phyloP scores from a whole-genome alignment of 2,113 vertebrate genomes.

The Clarias batrachus region DNA sequence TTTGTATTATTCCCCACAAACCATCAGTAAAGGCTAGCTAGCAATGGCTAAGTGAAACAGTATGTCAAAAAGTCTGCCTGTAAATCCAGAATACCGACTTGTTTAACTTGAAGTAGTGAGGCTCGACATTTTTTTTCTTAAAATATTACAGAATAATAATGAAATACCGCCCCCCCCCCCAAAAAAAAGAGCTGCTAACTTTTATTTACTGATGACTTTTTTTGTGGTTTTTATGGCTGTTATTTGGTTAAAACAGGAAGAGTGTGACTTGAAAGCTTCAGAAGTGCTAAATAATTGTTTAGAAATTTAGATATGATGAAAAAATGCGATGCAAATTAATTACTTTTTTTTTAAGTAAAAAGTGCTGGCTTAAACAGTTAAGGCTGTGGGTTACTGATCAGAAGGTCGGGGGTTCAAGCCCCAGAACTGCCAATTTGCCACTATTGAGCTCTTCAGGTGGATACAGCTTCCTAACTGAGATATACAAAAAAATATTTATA shows the following conservation, averaged over 20 bases:
- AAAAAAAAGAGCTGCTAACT: not conserved
- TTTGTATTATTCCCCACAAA: not conserved
- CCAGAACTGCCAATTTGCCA: no score
- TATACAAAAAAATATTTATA: not conserved
- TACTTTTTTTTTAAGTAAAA: not conserved
- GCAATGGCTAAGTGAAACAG: not conserved
- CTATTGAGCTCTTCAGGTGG: no score
- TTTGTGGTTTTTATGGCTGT: not conserved
- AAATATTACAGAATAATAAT: not conserved
- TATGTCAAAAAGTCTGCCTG: not conserved
- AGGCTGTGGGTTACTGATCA: no score
- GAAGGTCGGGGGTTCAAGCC: no score
- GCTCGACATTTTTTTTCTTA: not conserved
- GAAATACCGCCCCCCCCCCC: not conserved
- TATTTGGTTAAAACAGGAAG: not conserved
- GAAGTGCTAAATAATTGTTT: not conserved
- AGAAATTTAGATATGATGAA: not conserved
- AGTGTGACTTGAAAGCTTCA: not conserved
- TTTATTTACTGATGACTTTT: not conserved
- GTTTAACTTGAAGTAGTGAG: not conserved
- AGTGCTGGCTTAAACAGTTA: no score
- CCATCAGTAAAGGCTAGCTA: not conserved
- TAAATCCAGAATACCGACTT: not conserved
- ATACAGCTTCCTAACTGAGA: no score
- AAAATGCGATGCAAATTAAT: not conserved